These are phyloP conservation scores for Eleginops maclovinus DNA, from an alignment of 2,113 vertebrate species.

Conservation along the genomic window DNA sequence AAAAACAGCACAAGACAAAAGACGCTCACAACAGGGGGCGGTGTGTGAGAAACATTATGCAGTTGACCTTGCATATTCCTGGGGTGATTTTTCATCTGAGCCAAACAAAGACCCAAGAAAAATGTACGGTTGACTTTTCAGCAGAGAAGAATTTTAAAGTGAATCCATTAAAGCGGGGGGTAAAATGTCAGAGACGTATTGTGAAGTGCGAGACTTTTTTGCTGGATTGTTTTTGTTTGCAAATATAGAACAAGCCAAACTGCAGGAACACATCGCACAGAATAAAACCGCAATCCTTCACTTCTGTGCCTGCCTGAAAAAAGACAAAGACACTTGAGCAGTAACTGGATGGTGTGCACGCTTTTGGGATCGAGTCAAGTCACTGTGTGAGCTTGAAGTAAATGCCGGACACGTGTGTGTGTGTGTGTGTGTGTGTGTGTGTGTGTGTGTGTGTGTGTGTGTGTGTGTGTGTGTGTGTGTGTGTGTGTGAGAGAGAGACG, in stretches of 20 bases:
- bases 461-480: conserved; percentile 41
- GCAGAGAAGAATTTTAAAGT: neutral
- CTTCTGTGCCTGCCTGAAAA: conserved; percentile 8
- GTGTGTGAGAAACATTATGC: conserved; percentile 41
- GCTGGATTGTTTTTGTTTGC: conserved; percentile 32
- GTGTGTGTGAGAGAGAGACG: conserved; percentile 39
- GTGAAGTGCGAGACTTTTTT: conserved; percentile 25
- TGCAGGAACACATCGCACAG: conserved; percentile 16
- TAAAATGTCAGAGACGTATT: neutral
- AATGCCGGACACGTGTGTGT: conserved; percentile 55
- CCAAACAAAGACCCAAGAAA: conserved; percentile 33
- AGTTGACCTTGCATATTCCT: conserved; percentile 58
- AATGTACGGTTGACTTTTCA: conserved; percentile 4
- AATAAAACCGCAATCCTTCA: neutral
- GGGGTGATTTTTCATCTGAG: conserved; percentile 25
- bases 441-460: conserved; percentile 39
- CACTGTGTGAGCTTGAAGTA: conserved; percentile 55
- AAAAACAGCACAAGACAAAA: conserved; percentile 49
- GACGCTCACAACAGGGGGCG: conserved; percentile 40
- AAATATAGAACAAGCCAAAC: conserved; percentile 12
- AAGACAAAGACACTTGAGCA: conserved; percentile 56
- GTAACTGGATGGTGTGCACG: conserved; percentile 15
- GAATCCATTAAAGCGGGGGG: neutral
- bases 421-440: conserved; percentile 26
- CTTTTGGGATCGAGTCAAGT: conserved; percentile 38